Percentiles rank a stretch among this genome's conserved stretches.
These are phyloP conservation scores for Dendrolimus pini DNA, from an alignment of 2,888 invertebrate genomes.

Conservation along the genomic window DNA sequence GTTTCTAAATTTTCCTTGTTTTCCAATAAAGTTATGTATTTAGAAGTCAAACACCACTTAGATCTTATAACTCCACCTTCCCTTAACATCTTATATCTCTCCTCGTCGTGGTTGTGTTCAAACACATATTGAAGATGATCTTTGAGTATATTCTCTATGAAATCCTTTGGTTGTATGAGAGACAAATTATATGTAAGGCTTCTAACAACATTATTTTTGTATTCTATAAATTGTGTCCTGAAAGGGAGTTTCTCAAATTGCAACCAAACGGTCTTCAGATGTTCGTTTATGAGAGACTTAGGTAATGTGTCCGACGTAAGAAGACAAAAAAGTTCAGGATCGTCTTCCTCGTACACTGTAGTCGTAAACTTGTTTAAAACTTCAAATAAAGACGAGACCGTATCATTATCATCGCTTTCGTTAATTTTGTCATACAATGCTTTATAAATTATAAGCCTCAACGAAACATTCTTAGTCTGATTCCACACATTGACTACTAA, in stretches of 20 bases:
- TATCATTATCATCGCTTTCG: constrained; percentile 8
- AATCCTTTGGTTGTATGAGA: constrained; percentile 12
- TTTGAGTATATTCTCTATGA: constrained; percentile 24
- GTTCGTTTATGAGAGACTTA: constrained; percentile 20
- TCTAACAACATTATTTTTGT: constrained; percentile 20
- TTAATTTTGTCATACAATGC: constrained; percentile 27
- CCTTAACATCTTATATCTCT: constrained; percentile 6
- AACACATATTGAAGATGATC: constrained; percentile 26
- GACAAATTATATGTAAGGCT: constrained; percentile 13
- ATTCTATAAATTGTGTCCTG: constrained; percentile 21
- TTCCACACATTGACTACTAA: constrained; percentile 33
- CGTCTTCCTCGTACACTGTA: constrained; percentile 34
- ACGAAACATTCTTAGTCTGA: constrained; percentile 33
- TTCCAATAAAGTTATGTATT: constrained; percentile 17
- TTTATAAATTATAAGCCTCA: constrained; percentile 35
- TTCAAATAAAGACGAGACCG: constrained; percentile 28
- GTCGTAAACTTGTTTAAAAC: constrained; percentile 30
- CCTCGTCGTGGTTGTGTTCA: constrained; percentile 11
- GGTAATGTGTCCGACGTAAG: constrained; percentile 26
- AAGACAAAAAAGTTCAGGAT: constrained; percentile 28
- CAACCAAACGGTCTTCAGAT: constrained; percentile 29
- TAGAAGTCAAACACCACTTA: constrained; percentile 28
- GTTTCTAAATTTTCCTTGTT: constrained; percentile 12
- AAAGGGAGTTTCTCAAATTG: constrained; percentile 28
- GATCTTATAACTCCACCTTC: constrained; percentile 13